Percentiles rank a stretch among this genome's conserved stretches.
Conservation (phyloP, 2,113 vertebrate species). For the Petromus typicus region DNA sequence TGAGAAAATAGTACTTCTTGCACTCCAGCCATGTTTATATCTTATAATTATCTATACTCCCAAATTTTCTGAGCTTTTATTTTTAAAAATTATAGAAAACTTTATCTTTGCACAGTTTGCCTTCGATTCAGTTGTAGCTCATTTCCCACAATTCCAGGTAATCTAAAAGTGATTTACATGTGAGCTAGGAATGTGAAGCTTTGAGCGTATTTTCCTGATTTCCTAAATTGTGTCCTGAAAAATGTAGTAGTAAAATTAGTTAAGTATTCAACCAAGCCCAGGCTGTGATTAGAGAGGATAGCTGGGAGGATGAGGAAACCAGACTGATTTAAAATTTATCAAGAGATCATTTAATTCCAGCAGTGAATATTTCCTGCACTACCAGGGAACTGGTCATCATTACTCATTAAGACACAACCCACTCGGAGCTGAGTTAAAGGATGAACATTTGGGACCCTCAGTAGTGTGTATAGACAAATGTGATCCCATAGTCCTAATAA, state of each 20-base stretch:
- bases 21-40: neutral
- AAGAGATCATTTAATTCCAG: slow-evolving; percentile 34
- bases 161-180: slow-evolving; percentile 58
- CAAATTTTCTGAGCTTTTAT: slow-evolving; percentile 46
- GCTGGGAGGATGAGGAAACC: slow-evolving; percentile 49
- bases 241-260: slow-evolving; percentile 53
- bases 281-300: slow-evolving; percentile 23
- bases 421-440: neutral
- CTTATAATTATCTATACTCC: slow-evolving; percentile 19
- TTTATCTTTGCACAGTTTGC: slow-evolving; percentile 55
- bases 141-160: slow-evolving; percentile 68
- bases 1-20: neutral
- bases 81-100: slow-evolving; percentile 57
- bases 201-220: slow-evolving; percentile 57
- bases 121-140: slow-evolving; percentile 60
- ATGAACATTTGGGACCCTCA: neutral
- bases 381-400: neutral
- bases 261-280: slow-evolving; percentile 54
- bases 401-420: slow-evolving; percentile 20
- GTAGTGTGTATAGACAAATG: neutral
- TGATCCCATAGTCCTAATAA: neutral
- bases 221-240: slow-evolving; percentile 52
- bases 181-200: slow-evolving; percentile 35
- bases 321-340: slow-evolving; percentile 55
- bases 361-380: neutral